Conservation (phyloP, 2,888 invertebrate genomes). For the Achlya flavicornis region DNA sequence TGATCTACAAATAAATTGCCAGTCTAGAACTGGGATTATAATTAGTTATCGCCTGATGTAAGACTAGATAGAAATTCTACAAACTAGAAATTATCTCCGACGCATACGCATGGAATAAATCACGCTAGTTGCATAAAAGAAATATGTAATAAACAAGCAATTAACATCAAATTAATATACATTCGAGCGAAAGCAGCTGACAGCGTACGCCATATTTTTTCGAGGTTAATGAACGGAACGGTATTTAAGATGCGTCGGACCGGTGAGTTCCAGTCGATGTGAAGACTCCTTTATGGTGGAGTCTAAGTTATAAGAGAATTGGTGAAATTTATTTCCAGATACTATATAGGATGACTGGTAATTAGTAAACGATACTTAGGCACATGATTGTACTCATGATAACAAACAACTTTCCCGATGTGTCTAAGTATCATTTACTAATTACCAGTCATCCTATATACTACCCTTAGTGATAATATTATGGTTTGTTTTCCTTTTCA, state of each 20-base stretch:
- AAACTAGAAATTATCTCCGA: conserved; percentile 4
- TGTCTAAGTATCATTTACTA: no score
- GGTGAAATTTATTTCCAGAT: no score
- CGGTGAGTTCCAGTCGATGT: neutral
- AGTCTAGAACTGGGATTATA: neutral
- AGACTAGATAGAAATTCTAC: neutral
- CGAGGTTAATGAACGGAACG: conserved; percentile 53
- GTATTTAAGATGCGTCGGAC: conserved; percentile 17
- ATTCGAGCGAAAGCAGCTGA: conserved; percentile 32
- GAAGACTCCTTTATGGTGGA: neutral
- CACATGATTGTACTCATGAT: no score
- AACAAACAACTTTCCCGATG: no score
- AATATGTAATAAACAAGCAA: conserved; percentile 26
- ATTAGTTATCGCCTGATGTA: neutral
- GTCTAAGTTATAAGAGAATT: neutral
- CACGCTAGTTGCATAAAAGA: conserved; percentile 27
- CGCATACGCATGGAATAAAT: neutral
- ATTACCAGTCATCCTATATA: no score
- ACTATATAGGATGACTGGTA: no score
- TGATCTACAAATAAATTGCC: no score
- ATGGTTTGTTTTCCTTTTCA: no score
- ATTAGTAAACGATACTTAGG: no score
- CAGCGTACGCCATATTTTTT: conserved; percentile 33
- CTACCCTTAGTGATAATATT: no score
- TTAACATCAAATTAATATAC: conserved; percentile 42